Base-by-base conservation (phyloP, 2,797 vertebrate genomes). In the Paratrypauchen microcephalus region DNA sequence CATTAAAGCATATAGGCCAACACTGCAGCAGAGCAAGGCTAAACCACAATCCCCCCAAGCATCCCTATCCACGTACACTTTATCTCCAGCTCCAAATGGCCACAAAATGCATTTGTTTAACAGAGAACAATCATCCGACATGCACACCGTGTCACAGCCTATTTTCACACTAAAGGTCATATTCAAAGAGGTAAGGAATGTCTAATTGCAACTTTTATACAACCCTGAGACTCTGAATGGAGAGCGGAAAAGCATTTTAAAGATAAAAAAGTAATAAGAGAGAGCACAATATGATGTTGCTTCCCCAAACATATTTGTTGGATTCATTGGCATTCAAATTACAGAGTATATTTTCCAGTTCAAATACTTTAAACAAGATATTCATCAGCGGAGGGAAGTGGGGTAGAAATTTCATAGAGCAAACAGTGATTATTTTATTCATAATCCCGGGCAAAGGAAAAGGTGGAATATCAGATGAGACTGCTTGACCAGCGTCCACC, bases 361-460 rank as follows among this genome's bases (percentile, higher is more conserved):
- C 89, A 93, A 91, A 90, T 90, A 83, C 81, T 91, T 93, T 90
- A 90, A 92, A 92, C 88, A 89, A 91, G 91, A 93, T 92, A 91
- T 91, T 91, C 88, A 91, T 90, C 91, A 84, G 91, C 76, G 72
- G 72, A 76, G 81, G 87, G 88, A 89, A 90, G 86, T 84, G 86
- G 83, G 83, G 83, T 89, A 89, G 87, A 91, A 91, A 89, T 92
- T 89, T 91, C 88, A 89, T 83, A 86, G 90, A 88, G 86, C 86
- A 88, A 90, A 90, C 76, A 85, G 85, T 86, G 86, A 93, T 91
- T 88, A 83, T 92, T 92, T 89, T 91, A 91, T 91, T 91, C 90
- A 93, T 85, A 91, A 89, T 88, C 86, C 81, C 68, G 56, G 74
- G 65, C 65, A 18, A 74, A 73, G 81, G 70, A 83, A 84, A 65